Conservation (phyloP, 2,797 vertebrate genomes). For the Enteromius fasciolatus region DNA sequence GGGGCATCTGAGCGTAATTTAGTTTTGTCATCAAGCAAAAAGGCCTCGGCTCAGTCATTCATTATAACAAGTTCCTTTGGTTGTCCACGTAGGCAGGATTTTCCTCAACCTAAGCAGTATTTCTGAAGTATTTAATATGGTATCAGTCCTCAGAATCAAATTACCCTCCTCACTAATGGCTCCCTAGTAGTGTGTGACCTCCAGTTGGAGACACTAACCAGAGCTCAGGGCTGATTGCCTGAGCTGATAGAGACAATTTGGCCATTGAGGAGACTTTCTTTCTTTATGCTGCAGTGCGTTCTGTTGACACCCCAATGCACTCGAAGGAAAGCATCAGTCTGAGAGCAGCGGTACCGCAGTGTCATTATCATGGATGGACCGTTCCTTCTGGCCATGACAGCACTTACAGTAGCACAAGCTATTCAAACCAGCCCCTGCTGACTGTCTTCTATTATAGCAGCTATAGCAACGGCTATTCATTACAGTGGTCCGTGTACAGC, state of each 20-base stretch:
- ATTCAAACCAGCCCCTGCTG: slow-evolving; percentile 53
- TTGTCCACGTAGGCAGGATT: slow-evolving; percentile 55
- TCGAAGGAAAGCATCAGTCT: slow-evolving; percentile 34
- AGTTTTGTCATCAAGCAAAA: slow-evolving; percentile 53
- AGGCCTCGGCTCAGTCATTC: slow-evolving; percentile 33
- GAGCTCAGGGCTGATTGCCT: slow-evolving; percentile 46
- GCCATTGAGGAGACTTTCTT: slow-evolving; percentile 40
- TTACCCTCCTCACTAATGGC: slow-evolving; percentile 57
- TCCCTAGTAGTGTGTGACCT: slow-evolving; percentile 54
- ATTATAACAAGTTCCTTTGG: slow-evolving; percentile 46
- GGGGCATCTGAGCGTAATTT: slow-evolving; percentile 43
- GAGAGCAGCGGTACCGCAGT: slow-evolving; percentile 50
- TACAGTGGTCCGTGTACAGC: slow-evolving; percentile 35
- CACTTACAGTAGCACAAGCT: slow-evolving; percentile 36
- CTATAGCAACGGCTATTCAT: slow-evolving; percentile 47
- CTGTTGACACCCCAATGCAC: slow-evolving; percentile 41
- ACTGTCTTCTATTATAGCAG: slow-evolving; percentile 53
- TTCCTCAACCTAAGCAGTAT: slow-evolving; percentile 57
- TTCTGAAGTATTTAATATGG: slow-evolving; percentile 60
- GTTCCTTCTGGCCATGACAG: slow-evolving; percentile 47
- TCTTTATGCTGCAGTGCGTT: slow-evolving; percentile 53
- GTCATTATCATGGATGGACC: slow-evolving; percentile 57
- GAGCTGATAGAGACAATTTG: slow-evolving; percentile 51
- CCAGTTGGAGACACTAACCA: slow-evolving; percentile 47
- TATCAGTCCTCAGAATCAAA: slow-evolving; percentile 60